Evolutionary conservation across 2,797 vertebrate genomes (phyloP).

Genomic region (Typhlichthys subterraneus): DNA sequence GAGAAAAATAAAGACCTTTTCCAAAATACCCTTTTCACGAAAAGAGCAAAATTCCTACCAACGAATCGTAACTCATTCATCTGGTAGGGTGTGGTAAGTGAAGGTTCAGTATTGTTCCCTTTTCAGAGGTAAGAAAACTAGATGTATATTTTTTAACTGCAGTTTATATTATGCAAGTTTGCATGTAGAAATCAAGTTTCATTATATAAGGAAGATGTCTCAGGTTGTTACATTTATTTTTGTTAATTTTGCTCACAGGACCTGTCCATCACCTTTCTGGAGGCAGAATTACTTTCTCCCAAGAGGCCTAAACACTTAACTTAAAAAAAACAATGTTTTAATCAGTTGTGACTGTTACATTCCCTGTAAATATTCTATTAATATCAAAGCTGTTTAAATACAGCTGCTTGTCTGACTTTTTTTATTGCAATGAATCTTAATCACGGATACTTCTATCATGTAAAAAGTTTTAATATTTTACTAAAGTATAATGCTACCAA

Average conservation of each 20-base stretch:
- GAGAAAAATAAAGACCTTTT: slow-evolving; percentile 80
- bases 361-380: no score
- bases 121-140: slow-evolving; percentile 48
- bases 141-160: not conserved
- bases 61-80: slow-evolving; percentile 5
- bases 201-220: no score
- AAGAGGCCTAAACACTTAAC: not conserved
- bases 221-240: not conserved
- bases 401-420: no score
- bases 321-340: no score
- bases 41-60: slow-evolving; percentile 84
- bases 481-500: no score
- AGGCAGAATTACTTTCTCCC: not conserved
- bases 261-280: not conserved
- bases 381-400: no score
- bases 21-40: slow-evolving; percentile 82
- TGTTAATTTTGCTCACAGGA: slow-evolving; percentile 44
- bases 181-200: no score
- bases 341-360: no score
- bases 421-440: no score
- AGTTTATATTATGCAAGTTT: not conserved
- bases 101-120: slow-evolving; percentile 7
- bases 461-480: no score
- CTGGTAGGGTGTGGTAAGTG: slow-evolving; percentile 39
- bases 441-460: no score